Base-by-base conservation (phyloP, 2,113 vertebrate genomes). In the Numida meleagris region DNA sequence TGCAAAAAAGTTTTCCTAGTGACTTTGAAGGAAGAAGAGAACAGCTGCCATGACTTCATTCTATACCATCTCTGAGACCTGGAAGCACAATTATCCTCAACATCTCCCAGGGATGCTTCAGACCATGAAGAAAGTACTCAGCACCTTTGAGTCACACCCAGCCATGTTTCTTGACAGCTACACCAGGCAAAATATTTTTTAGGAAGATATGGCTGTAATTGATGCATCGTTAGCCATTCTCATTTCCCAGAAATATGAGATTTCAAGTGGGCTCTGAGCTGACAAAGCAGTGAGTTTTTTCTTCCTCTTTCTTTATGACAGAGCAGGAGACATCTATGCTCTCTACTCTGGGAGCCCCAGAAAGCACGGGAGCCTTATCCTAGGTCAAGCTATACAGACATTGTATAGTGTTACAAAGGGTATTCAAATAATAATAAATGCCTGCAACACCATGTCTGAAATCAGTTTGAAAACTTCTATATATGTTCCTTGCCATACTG, bases 51-150 rank as follows among this genome's bases (percentile, higher is more conserved):
- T 25, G 15, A 42, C 27, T 58, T 50, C 10, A 59, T 89, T 81
- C 50, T 62, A 21, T 48, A 6, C 66, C 68, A 29, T 20, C 25
- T 72, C 16, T 82, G 57, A 76, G 36, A 65, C 16, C 31, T 58
- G 45, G 70, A 9, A 68, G 51, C 15, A 19, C 9, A 42, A 2
- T 43, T 51, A 24, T 14, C 31, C 38, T 88, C 57, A 55, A 25
- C 34, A 48, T n/a, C 36, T 75, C 51, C 21, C 9, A 50, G 9
- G 74, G 33, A 46, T 27, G 7, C 25, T 86, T 83, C 59, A 62
- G 24, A 53, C 55, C 48, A 81, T 74, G 33, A 82, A 83, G 79
- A 89, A 90, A 67, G 13, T n/a, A 25, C 75, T 59, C 58, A 59
- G 42, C 42, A 71, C 12, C 14, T 71, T 34, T 36, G n/a, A 62